Percentiles rank a stretch among this genome's conserved stretches.
Conservation (phyloP, 2,888 invertebrate genomes). For the Ectobius pallidus region DNA sequence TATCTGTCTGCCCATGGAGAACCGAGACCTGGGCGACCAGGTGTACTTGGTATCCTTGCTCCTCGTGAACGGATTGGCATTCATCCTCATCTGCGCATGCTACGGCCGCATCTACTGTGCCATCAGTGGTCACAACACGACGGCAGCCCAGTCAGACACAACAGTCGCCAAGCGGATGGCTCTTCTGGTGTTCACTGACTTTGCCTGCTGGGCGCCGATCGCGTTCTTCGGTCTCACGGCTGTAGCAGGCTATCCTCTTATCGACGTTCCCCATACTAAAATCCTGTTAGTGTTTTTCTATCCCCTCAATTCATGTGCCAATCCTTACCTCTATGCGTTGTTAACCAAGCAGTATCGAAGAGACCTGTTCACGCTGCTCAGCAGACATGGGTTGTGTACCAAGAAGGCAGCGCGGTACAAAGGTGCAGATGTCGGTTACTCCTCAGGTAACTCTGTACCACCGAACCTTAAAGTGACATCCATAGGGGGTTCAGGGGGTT, state of each 20-base stretch:
- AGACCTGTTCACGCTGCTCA: constrained; percentile 62
- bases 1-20: constrained; percentile 70
- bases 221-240: constrained; percentile 70
- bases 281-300: constrained; percentile 70
- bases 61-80: constrained; percentile 66
- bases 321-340: constrained; percentile 71
- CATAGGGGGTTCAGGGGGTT: background rate
- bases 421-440: constrained; percentile 44
- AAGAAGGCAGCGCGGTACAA: constrained; percentile 56
- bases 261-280: constrained; percentile 60
- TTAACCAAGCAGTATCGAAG: constrained; percentile 69
- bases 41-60: constrained; percentile 63
- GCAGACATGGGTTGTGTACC: constrained; percentile 56
- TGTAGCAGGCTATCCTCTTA: constrained; percentile 65
- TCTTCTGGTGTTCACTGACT: constrained; percentile 69
- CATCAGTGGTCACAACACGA: constrained; percentile 52
- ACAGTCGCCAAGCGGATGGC: constrained; percentile 70
- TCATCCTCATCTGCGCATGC: constrained; percentile 66
- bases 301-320: constrained; percentile 72
- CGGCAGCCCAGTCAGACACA: constrained; percentile 55
- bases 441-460: constrained; percentile 25
- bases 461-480: constrained; percentile 6
- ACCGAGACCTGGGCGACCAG: constrained; percentile 58
- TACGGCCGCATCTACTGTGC: constrained; percentile 68
- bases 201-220: constrained; percentile 68